Evolutionary conservation across 2,888 invertebrate genomes (phyloP), one percentile per base, ranked within the genome.

Genomic region (Lobophora halterata): DNA sequence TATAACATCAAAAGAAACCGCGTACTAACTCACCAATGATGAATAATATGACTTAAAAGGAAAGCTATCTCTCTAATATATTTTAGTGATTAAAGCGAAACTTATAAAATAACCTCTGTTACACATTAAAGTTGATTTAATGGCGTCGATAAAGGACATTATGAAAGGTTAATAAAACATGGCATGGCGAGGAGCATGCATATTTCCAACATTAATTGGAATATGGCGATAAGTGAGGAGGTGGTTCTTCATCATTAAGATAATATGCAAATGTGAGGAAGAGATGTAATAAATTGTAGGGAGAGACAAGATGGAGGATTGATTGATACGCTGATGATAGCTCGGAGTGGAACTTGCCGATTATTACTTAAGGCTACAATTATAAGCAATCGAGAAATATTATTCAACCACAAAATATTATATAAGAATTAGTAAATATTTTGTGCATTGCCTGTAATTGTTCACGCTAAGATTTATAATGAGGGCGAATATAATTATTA

Each of bases 141-240:
- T 62, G 62, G 55, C 24, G 30, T 43, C 49, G 78, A 78, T 79
- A 75, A 71, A 68, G 61, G 60, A 65, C 65, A 69, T 75, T 75
- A 77, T 78, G 72, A 78, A 76, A 73, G 71, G 77, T 73, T 71
- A 73, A 77, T 79, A 79, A 79, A 77, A 75, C 71, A 75, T 61
- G 51, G 65, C 61, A 58, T 59, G 52, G 59, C 60, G 61, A 56
- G 61, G 56, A 58, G 57, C 63, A 61, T 62, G 69, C 76, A 73
- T 78, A 76, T 76, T 75, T 74, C 56, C 71, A 73, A 69, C 79
- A 79, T 79, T 79, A 78, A 79, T 79, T 79, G 77, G 76, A 74
- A 77, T 78, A 79, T 76, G 63, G 71, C 62, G 79, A 79, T 79
- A 79, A 77, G 70, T 72, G 58, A 60, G 53, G 70, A 63, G 71